These are phyloP conservation scores for Trematomus bernacchii DNA, from an alignment of 2,797 vertebrate genomes.

Conservation along the genomic window DNA sequence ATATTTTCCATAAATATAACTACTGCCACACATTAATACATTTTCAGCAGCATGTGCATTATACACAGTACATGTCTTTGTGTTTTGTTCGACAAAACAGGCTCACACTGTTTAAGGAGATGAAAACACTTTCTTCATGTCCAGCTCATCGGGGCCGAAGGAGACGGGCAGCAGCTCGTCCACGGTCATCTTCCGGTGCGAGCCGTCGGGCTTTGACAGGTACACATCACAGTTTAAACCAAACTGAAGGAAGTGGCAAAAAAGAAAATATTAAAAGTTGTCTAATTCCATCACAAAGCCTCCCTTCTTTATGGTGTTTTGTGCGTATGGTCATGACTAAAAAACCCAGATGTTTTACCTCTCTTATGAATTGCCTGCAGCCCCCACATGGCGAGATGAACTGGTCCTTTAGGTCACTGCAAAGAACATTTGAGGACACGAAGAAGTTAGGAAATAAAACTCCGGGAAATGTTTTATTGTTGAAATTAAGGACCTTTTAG, in stretches of 20 bases:
- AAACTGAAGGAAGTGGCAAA: slow-evolving; percentile 83
- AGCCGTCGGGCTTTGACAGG: slow-evolving; percentile 88
- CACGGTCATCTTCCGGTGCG: slow-evolving; percentile 82
- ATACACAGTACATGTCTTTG: neutral
- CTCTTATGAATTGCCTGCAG: slow-evolving; percentile 96
- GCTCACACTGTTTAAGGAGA: slow-evolving; percentile 58
- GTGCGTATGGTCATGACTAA: neutral
- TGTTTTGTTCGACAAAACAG: neutral
- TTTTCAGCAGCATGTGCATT: neutral
- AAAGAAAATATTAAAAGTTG: neutral
- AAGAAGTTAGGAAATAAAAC: neutral
- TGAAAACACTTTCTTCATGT: slow-evolving; percentile 67
- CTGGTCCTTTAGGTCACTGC: slow-evolving; percentile 87
- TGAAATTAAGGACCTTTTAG: neutral
- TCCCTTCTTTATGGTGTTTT: neutral
- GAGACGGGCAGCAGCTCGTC: slow-evolving; percentile 89
- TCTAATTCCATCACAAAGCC: neutral
- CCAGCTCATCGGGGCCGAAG: slow-evolving; percentile 90
- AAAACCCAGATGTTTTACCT: slow-evolving; percentile 79
- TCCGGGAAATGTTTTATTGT: neutral
- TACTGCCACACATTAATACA: slow-evolving; percentile 7
- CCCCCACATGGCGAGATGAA: slow-evolving; percentile 92
- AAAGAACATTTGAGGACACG: slow-evolving; percentile 21
- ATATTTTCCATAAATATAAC: slow-evolving; percentile 49
- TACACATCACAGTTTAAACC: slow-evolving; percentile 88